phyloP scores from a whole-genome alignment of 2,888 invertebrate species.

The Eristalis pertinax region DNA sequence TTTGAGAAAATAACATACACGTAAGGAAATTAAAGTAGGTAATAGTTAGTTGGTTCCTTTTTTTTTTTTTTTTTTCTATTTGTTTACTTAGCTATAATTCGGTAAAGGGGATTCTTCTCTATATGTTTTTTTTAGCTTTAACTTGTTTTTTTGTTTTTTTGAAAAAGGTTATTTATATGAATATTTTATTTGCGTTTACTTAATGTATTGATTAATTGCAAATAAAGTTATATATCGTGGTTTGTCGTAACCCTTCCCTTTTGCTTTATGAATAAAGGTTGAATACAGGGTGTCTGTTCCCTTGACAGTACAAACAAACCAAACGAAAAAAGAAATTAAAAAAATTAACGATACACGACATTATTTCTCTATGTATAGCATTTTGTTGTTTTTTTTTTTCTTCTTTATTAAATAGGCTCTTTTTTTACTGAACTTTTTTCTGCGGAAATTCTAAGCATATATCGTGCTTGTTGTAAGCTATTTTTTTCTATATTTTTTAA shows the following conservation, averaged over 20 bases:
- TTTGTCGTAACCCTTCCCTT: background rate
- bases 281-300: background rate
- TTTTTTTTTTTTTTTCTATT: slow-evolving; percentile 15
- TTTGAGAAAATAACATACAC: slow-evolving; percentile 15
- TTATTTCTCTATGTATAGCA: slow-evolving; percentile 22
- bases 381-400: slow-evolving; percentile 13
- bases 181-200: slow-evolving; percentile 1
- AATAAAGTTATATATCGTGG: background rate
- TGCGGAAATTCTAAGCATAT: slow-evolving; percentile 69
- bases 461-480: slow-evolving; percentile 69
- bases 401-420: slow-evolving; percentile 5
- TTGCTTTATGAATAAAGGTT: background rate
- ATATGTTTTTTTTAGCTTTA: background rate
- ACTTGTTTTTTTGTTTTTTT: slow-evolving; percentile 23
- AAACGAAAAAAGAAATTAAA: background rate
- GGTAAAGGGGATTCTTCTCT: slow-evolving; percentile 53
- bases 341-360: background rate
- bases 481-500: slow-evolving; percentile 7
- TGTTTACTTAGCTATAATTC: slow-evolving; percentile 36
- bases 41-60: slow-evolving; percentile 23
- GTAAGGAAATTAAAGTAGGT: slow-evolving; percentile 17
- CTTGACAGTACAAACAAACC: background rate
- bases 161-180: background rate
- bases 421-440: slow-evolving; percentile 32
- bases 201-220: background rate